Evolutionary conservation across 2,113 vertebrate species (phyloP), one percentile per base, ranked within the genome.

Genomic region (Syngnathus floridae): DNA sequence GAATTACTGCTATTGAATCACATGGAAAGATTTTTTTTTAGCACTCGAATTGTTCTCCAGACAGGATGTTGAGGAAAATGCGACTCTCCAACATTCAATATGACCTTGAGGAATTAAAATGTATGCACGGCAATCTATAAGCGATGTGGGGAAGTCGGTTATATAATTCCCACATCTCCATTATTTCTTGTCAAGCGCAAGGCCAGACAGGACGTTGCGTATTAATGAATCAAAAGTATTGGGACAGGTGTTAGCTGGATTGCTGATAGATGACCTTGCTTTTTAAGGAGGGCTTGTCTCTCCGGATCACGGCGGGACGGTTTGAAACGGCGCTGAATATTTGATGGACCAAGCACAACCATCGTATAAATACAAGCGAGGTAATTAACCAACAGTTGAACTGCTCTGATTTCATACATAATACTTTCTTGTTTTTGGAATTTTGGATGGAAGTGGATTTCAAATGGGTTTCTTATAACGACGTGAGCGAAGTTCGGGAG

Each of bases 1-100:
- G 82, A 88, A 89, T 89, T 87, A 88, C 66, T 61, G 52, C 59
- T 62, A 48, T 73, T 68, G 67, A 84, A 78, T 80, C 78, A 78
- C 81, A 86, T 86, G 76, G 81, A 88, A 31, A 69, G 70, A 38
- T 65, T 58, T 82, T 70, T 74, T 43, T 64, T 31, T 31, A 3
- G 26, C 36, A 22, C 67, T 60, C 62, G 35, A 62, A 16, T 37
- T 64, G 48, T 69, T 67, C 70, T 74, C 55, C n/a, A 64, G 36
- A 63, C 21, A 60, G 58, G 66, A 67, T 66, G 69, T 65, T 52
- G 64, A 67, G 46, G 58, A 67, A 74, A 71, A 74, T 1, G 37
- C 45, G 26, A 31, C 26, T 31, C 26, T 49, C n/a, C 51, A 69
- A 64, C 57, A 52, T 38, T 52, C 22, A 71, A 64, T 67, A 66